These are phyloP conservation scores for Ceryle rudis DNA, from an alignment of 2,797 vertebrate species.

Conservation along the genomic window DNA sequence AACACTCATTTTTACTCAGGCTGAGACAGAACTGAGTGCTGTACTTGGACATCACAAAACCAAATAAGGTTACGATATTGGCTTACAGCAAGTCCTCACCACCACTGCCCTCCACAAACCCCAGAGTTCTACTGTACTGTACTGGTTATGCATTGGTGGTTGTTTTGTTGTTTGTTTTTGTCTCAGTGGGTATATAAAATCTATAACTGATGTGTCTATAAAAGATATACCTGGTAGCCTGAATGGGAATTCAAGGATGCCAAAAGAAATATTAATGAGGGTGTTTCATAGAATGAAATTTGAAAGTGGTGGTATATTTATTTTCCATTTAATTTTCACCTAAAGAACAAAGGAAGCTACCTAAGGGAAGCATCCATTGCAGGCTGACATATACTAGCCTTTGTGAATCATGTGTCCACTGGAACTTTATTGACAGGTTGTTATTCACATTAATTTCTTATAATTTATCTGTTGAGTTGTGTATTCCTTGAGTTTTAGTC, in stretches of 20 bases:
- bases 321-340: background rate
- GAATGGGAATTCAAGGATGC: background rate
- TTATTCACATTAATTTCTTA: background rate
- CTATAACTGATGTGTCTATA: background rate
- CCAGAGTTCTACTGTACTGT: background rate
- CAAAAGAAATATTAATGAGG: background rate
- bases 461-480: background rate
- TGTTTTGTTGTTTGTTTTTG: background rate
- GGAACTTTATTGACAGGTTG: background rate
- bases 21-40: background rate
- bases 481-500: background rate
- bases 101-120: background rate
- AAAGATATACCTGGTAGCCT: background rate
- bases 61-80: background rate
- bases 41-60: background rate
- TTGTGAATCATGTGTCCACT: background rate
- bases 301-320: background rate
- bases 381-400: background rate
- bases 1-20: background rate
- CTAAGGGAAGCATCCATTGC: background rate
- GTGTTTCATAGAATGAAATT: background rate
- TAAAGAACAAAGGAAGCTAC: background rate
- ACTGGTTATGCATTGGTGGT: background rate
- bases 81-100: background rate
- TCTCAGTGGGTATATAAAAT: background rate